Conservation (phyloP, 2,113 vertebrate species). For the Bombycilla garrulus region DNA sequence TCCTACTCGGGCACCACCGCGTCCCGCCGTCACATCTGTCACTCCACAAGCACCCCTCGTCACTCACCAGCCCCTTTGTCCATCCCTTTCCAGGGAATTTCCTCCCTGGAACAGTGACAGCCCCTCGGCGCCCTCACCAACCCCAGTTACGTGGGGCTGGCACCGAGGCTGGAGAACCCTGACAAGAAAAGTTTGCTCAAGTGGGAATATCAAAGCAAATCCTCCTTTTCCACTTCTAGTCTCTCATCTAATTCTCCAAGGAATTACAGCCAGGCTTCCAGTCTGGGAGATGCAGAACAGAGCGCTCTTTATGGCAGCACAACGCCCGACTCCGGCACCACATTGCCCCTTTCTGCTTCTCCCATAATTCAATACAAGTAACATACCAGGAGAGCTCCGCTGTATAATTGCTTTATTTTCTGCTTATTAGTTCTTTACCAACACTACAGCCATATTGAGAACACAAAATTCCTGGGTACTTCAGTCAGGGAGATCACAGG, state of each 20-base stretch:
- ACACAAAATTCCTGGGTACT: slow-evolving; percentile 77
- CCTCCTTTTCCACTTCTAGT: neutral
- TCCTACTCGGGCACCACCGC: neutral
- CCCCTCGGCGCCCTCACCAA: neutral
- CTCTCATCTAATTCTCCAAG: neutral
- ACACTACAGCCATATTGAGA: slow-evolving; percentile 79
- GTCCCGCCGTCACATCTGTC: neutral
- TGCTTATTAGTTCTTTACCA: slow-evolving; percentile 79
- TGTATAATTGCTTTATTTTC: slow-evolving; percentile 82
- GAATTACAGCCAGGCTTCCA: neutral
- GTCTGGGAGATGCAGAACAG: neutral
- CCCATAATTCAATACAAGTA: slow-evolving; percentile 38
- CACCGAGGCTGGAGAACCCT: rapidly evolving
- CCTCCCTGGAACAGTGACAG: rapidly evolving
- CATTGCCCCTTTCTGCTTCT: slow-evolving; percentile 50
- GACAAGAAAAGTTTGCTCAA: neutral
- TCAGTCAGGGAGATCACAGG: slow-evolving; percentile 75
- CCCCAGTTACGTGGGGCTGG: rapidly evolving
- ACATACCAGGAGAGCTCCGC: slow-evolving; percentile 76
- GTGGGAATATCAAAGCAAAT: neutral
- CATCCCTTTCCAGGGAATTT: neutral
- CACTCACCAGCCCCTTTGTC: neutral
- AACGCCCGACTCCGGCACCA: neutral
- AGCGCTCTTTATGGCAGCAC: neutral
- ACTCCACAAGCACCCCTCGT: neutral